Percentiles rank a stretch among this genome's conserved stretches.
phyloP scores from a whole-genome alignment of 2,797 vertebrate species.

The Tapera naevia region DNA sequence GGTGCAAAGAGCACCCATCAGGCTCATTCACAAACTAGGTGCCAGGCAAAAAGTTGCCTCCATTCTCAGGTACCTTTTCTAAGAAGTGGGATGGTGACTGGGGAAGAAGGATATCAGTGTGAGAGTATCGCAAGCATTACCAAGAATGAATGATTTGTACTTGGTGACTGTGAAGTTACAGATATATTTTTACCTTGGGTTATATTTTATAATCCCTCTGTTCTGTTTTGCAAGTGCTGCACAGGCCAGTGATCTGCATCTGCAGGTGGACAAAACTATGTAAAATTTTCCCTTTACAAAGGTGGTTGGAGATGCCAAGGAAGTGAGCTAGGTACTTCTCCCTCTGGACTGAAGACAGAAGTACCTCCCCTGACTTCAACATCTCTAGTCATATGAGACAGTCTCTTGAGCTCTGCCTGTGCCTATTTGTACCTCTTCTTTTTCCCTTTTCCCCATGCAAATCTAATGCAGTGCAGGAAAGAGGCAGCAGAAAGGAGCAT shows the following conservation, averaged over 20 bases:
- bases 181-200: not conserved
- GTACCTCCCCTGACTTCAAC: not conserved
- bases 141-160: fast-evolving
- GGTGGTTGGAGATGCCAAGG: not conserved
- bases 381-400: not conserved
- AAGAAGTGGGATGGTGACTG: not conserved
- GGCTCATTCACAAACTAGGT: not conserved
- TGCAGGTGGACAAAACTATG: not conserved
- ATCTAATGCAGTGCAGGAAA: not conserved
- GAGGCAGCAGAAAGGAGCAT: not conserved
- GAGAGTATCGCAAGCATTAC: not conserved
- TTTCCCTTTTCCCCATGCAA: not conserved
- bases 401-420: not conserved
- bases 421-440: not conserved
- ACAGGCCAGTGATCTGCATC: not conserved
- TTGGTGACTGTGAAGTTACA: not conserved
- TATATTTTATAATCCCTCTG: not conserved
- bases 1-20: not conserved
- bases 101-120: not conserved
- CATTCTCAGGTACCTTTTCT: not conserved
- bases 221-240: not conserved
- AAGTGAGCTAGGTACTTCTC: not conserved
- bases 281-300: not conserved
- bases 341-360: not conserved
- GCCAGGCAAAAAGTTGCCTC: not conserved